Conservation (phyloP, 2,888 invertebrate genomes). For the Willowsia nigromaculata region DNA sequence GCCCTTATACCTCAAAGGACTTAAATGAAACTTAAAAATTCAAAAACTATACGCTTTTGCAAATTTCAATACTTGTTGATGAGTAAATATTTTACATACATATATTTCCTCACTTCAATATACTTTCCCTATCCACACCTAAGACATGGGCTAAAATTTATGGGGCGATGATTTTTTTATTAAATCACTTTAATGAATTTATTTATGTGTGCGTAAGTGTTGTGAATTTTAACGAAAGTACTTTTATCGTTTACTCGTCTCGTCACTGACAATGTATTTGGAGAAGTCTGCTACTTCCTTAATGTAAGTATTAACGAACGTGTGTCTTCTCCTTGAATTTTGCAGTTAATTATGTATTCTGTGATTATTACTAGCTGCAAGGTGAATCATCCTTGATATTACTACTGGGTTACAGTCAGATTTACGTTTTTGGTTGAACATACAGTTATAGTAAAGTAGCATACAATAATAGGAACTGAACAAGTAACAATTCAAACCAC, state of each 20-base stretch:
- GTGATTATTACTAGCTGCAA: conserved; percentile 14
- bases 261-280: background rate
- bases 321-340: background rate
- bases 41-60: too few relatives aligned
- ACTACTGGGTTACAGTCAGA: background rate
- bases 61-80: too few relatives aligned
- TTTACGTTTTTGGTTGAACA: background rate
- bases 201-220: too few relatives aligned
- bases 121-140: too few relatives aligned
- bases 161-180: too few relatives aligned
- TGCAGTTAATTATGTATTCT: background rate
- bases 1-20: too few relatives aligned
- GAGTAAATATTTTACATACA: too few relatives aligned
- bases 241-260: background rate
- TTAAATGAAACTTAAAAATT: too few relatives aligned
- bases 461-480: background rate
- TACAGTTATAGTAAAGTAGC: background rate
- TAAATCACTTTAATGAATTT: too few relatives aligned
- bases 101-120: too few relatives aligned
- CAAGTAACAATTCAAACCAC: background rate
- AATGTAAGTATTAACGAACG: background rate
- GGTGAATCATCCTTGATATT: conserved; percentile 3
- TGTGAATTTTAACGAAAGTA: too few relatives aligned
- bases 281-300: background rate
- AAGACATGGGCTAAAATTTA: too few relatives aligned